phyloP scores from a whole-genome alignment of 2,113 vertebrate genomes.

The Cryptotis parvus region DNA sequence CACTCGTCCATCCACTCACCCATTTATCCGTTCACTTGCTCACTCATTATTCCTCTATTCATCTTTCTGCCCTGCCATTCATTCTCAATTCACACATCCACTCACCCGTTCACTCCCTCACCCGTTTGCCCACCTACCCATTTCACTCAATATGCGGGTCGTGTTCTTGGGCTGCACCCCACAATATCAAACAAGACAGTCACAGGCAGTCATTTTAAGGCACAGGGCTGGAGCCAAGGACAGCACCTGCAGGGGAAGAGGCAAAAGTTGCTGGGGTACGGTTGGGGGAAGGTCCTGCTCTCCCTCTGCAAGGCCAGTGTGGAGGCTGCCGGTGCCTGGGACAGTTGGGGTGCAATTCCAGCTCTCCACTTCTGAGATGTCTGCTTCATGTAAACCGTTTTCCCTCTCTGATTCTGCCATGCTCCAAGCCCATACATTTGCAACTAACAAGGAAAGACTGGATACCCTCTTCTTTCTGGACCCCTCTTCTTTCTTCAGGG shows the following conservation, averaged over 20 bases:
- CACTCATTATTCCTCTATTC: neutral
- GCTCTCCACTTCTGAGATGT: neutral
- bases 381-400: neutral
- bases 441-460: neutral
- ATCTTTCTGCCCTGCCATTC: neutral
- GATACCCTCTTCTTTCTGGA: neutral
- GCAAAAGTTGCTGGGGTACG: neutral
- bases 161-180: neutral
- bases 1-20: no score
- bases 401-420: neutral
- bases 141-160: neutral
- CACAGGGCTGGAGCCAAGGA: neutral
- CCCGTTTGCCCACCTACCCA: neutral
- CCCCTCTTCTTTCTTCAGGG: neutral
- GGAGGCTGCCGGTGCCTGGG: neutral
- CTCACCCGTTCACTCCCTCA: neutral
- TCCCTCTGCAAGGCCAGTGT: neutral
- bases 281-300: rapidly evolving
- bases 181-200: neutral
- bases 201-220: neutral
- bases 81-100: neutral
- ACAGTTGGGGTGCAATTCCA: neutral
- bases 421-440: neutral
- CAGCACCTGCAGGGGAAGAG: neutral
- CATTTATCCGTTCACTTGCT: no score